These are phyloP conservation scores for Meghimatium bilineatum DNA, from an alignment of 2,888 invertebrate species.

Conservation along the genomic window DNA sequence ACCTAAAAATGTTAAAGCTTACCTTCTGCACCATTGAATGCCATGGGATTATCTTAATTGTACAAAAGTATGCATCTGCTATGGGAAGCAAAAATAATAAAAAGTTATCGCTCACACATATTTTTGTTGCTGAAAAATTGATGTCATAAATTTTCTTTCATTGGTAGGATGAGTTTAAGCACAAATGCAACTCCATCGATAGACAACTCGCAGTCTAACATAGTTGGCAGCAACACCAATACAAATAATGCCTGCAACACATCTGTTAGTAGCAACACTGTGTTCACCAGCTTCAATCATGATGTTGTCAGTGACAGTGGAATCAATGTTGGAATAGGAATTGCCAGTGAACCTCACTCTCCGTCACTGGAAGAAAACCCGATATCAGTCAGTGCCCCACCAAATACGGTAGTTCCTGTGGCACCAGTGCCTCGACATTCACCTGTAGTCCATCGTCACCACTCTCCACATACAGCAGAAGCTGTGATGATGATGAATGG, in stretches of 20 bases:
- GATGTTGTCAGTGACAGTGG: constrained; percentile 35
- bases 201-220: constrained; percentile 16
- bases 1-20: too few species aligned
- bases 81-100: too few species aligned
- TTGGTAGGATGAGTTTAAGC: constrained; percentile 16
- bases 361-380: constrained; percentile 50
- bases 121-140: too few species aligned
- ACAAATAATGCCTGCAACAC: constrained; percentile 16
- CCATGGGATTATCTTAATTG: too few species aligned
- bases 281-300: constrained; percentile 23
- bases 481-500: constrained; percentile 40
- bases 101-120: too few species aligned
- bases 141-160: neutral
- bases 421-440: constrained; percentile 44
- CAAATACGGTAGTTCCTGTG: constrained; percentile 40
- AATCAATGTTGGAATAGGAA: constrained; percentile 33
- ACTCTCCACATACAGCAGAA: constrained; percentile 47
- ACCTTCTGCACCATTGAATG: too few species aligned
- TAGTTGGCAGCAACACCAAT: constrained; percentile 30
- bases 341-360: constrained; percentile 41
- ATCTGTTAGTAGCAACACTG: neutral
- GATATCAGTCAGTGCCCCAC: constrained; percentile 44
- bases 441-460: constrained; percentile 37
- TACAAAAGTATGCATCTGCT: too few species aligned
- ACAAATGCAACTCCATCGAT: neutral